Evolutionary conservation across 23 tunicate genomes (phyloP).

Genomic region (Styela plicata): DNA sequence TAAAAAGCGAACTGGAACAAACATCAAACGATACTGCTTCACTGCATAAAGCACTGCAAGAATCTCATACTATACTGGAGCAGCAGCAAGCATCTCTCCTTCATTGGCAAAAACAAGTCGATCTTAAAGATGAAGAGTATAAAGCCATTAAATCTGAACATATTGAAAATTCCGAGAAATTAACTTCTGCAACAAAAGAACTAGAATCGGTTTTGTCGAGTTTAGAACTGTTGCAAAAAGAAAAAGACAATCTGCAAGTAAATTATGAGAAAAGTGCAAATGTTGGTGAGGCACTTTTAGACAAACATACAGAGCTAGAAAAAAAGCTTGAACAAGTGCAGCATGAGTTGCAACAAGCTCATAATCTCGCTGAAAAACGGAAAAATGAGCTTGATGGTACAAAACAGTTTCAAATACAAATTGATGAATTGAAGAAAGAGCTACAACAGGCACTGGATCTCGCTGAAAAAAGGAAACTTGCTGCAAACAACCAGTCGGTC

Average conservation of each 20-base stretch:
- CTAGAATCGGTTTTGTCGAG: conserved; percentile 41
- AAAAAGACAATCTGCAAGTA: conserved; percentile 17
- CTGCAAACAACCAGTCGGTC: conserved; percentile 75
- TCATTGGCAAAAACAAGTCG: conserved; percentile 32
- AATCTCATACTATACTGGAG: conserved; percentile 62
- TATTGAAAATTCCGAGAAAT: not conserved
- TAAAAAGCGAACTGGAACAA: not conserved
- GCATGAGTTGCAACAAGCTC: conserved; percentile 14
- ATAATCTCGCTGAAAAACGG: not conserved
- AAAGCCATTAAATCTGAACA: conserved; percentile 23
- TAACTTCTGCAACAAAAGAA: conserved; percentile 46
- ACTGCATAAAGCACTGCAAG: conserved; percentile 54
- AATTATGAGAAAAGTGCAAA: conserved; percentile 18
- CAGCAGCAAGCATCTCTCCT: conserved; percentile 38
- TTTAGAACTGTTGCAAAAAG: conserved; percentile 21
- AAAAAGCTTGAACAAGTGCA: conserved; percentile 9
- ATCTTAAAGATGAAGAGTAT: conserved; percentile 25
- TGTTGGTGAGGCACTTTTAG: conserved; percentile 18
- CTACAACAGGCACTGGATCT: conserved; percentile 31
- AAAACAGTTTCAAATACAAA: not conserved
- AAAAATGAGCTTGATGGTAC: not conserved
- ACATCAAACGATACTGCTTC: not conserved
- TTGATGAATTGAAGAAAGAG: conserved; percentile 8
- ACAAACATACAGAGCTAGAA: conserved; percentile 8
- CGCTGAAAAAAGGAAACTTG: conserved; percentile 81